These are phyloP conservation scores for Hyalella azteca DNA, from an alignment of 2,888 invertebrate genomes.

Conservation along the genomic window DNA sequence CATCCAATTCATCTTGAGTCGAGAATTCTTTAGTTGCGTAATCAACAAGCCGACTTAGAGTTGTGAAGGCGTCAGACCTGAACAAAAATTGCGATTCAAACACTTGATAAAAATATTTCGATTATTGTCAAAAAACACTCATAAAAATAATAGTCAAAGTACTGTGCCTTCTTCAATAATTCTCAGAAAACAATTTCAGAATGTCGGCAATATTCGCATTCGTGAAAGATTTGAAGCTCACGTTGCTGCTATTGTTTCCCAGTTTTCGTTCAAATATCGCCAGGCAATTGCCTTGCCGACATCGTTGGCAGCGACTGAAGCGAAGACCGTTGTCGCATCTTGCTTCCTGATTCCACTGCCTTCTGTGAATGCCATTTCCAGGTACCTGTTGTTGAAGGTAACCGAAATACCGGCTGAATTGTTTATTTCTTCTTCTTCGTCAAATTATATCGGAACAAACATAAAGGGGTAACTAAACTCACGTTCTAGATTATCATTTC, in stretches of 20 bases:
- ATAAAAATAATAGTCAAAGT: no score
- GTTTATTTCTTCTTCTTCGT: no score
- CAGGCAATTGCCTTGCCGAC: slow-evolving; percentile 83
- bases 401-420: no score
- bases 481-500: neutral
- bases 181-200: no score
- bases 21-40: slow-evolving; percentile 12
- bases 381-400: no score
- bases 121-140: no score
- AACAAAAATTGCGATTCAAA: neutral
- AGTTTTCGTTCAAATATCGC: slow-evolving; percentile 77
- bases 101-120: neutral
- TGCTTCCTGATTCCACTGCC: slow-evolving; percentile 83
- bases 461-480: neutral
- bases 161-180: no score
- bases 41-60: neutral
- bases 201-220: no score
- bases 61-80: slow-evolving; percentile 27
- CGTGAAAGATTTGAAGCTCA: slow-evolving; percentile 43
- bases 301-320: slow-evolving; percentile 75
- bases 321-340: slow-evolving; percentile 78
- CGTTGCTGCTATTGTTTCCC: slow-evolving; percentile 65
- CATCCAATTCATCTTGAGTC: slow-evolving; percentile 24
- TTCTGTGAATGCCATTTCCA: slow-evolving; percentile 76
- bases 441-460: neutral